Evolutionary conservation across 2,888 invertebrate genomes (phyloP).

Genomic region (Spialia ferax): DNA sequence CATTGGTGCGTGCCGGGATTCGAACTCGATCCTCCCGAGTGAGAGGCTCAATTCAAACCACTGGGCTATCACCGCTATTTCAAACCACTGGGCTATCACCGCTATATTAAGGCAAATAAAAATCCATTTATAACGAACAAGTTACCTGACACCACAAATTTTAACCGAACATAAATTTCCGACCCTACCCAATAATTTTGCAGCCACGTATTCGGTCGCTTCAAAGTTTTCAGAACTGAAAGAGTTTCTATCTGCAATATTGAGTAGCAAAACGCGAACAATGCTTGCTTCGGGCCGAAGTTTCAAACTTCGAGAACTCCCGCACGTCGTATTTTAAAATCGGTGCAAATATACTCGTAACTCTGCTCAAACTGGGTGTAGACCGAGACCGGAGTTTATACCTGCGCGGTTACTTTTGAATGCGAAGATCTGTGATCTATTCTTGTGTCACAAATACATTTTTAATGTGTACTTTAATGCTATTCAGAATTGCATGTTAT

Average conservation of each 20-base stretch:
- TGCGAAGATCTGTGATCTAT: too few species aligned
- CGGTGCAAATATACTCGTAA: background rate
- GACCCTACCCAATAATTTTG: background rate
- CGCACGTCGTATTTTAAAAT: constrained; percentile 9
- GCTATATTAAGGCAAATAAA: too few species aligned
- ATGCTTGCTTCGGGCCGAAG: constrained; percentile 1
- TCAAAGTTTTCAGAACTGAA: background rate
- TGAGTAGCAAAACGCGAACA: constrained; percentile 1
- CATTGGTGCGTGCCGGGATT: too few species aligned
- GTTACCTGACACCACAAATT: background rate
- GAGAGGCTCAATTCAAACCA: too few species aligned
- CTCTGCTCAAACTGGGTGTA: background rate
- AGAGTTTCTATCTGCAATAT: constrained; percentile 10
- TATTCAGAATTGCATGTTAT: too few species aligned
- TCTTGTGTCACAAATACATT: too few species aligned
- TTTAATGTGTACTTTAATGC: too few species aligned
- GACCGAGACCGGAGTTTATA: background rate
- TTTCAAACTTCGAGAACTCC: constrained; percentile 5
- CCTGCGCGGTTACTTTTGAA: background rate
- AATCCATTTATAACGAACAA: too few species aligned
- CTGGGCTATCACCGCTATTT: too few species aligned
- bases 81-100: too few species aligned
- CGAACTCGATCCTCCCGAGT: too few species aligned
- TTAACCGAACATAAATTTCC: background rate
- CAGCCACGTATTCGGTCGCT: background rate